phyloP scores from a whole-genome alignment of 2,888 invertebrate genomes.

The Copidosoma aretas region DNA sequence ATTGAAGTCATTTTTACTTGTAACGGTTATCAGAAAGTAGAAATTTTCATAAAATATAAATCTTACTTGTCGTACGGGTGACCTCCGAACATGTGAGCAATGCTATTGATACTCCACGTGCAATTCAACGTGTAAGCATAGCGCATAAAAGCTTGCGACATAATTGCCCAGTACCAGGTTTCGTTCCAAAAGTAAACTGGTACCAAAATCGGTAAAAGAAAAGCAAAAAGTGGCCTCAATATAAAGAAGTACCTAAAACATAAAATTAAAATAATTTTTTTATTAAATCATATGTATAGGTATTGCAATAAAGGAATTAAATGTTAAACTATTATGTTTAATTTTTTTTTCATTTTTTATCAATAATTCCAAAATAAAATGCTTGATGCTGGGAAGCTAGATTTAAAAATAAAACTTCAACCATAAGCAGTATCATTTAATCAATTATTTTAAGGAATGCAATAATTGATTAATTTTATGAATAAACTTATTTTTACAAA shows the following conservation, averaged over 20 bases:
- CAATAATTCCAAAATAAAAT: too few species aligned
- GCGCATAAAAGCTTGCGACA: constrained; percentile 63
- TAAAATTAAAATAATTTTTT: too few species aligned
- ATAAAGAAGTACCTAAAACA: constrained; percentile 62
- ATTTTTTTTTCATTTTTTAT: too few species aligned
- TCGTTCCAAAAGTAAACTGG: constrained; percentile 68
- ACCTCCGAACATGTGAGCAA: constrained; percentile 63
- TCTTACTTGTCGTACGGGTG: constrained; percentile 53
- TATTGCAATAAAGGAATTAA: background rate
- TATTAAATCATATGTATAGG: too few species aligned
- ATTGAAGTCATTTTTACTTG: background rate
- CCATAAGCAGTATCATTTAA: too few species aligned
- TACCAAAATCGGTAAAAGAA: constrained; percentile 66
- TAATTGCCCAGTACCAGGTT: constrained; percentile 61
- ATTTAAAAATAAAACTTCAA: too few species aligned
- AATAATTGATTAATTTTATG: too few species aligned
- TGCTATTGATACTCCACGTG: constrained; percentile 69
- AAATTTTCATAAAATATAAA: constrained; percentile 4
- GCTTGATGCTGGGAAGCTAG: too few species aligned
- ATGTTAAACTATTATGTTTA: too few species aligned
- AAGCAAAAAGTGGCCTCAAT: constrained; percentile 65
- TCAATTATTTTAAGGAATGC: too few species aligned
- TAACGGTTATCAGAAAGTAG: background rate
- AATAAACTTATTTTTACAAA: too few species aligned
- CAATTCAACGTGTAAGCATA: constrained; percentile 65